Conservation (phyloP, 2,888 invertebrate genomes). For the Brassicogethes aeneus region DNA sequence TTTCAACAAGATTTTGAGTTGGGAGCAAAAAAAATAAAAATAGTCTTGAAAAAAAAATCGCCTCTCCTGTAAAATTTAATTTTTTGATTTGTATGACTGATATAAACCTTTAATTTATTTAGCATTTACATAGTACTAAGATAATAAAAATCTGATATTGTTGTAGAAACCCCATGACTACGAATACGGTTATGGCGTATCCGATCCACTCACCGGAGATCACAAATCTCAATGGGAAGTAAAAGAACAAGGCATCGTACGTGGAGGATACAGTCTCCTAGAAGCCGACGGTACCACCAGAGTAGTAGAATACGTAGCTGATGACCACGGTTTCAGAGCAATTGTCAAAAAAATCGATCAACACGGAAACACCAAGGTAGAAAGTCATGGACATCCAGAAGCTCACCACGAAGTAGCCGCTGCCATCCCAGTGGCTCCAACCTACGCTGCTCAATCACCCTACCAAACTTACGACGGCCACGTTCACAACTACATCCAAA, state of each 20-base stretch:
- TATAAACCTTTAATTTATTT: too few species aligned
- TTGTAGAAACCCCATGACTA: conserved; percentile 32
- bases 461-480: conserved; percentile 25
- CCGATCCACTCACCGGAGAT: conserved; percentile 35
- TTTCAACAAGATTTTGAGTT: too few species aligned
- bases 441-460: conserved; percentile 4
- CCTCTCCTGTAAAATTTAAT: too few species aligned
- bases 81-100: too few species aligned
- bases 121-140: too few species aligned
- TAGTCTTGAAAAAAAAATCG: too few species aligned
- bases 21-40: too few species aligned
- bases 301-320: conserved; percentile 35
- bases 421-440: conserved; percentile 6
- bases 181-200: conserved; percentile 34
- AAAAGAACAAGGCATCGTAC: conserved; percentile 32
- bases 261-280: conserved; percentile 33
- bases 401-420: conserved; percentile 8
- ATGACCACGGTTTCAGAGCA: conserved; percentile 33
- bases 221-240: conserved; percentile 37
- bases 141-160: too few species aligned
- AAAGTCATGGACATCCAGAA: conserved; percentile 18
- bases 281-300: conserved; percentile 37
- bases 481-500: conserved; percentile 17
- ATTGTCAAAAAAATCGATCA: conserved; percentile 32
- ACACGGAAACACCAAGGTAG: conserved; percentile 20